Evolutionary conservation across 2,113 vertebrate genomes (phyloP), one percentile per base, ranked within the genome.

Genomic region (Oncorhynchus kisutch): DNA sequence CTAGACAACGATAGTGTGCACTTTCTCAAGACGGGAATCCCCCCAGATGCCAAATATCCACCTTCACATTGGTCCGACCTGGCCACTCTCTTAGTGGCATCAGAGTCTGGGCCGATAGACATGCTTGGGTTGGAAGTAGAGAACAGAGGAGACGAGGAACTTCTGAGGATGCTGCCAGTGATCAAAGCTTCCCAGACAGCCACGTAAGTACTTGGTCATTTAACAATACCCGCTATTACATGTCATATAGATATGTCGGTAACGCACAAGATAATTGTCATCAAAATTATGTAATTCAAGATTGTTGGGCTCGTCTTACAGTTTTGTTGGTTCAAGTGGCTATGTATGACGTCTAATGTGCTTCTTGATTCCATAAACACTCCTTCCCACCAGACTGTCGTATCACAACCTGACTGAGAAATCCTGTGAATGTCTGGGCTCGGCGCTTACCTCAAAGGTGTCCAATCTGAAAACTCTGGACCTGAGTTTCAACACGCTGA

Each of bases 331-430:
- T 62, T 54, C 3, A 16, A 22, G 59, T 62, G 59, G 5, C 16
- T 54, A 5, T 14, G 51, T 62, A 62, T 22, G 18, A 62, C n/a
- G 24, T 62, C n/a, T 62, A 8, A 18, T 48, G 39, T 70, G 51
- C 12, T 49, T 70, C 11, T 5, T n/a, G 31, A 70, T 34, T 39
- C 34, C 3, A 11, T 9, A 39, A 14, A 64, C 22, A 22, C 11
- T 48, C 9, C 31, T 18, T 20, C 24, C 75, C 0, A 49, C 73
- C 64, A 90, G 88, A 71, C 39, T 90, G 60, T 66, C 77, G 8
- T 87, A 85, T 74, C 86, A 74, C 59, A 88, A 88, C 78, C 74
- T 88, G 77, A 87, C 87, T 4, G 86, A 88, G 11, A 79, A 70
- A 64, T 77, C 77, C 25, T 88, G 88, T 67, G 70, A 72, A n/a